Conservation (phyloP, 1,140 invertebrate genomes). For the Platyscapa corneri region DNA sequence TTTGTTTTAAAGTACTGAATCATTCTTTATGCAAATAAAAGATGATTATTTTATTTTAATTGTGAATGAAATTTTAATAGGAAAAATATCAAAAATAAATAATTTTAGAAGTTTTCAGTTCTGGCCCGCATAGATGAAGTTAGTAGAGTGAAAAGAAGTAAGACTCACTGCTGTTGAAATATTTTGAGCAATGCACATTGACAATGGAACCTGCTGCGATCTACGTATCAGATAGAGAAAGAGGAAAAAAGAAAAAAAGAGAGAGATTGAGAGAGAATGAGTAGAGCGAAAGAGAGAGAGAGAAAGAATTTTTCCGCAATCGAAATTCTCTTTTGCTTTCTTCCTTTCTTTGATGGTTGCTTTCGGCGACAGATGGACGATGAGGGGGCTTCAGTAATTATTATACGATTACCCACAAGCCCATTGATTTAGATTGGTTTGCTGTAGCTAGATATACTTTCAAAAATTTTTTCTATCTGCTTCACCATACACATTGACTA, state of each 20-base stretch:
- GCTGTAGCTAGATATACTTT: not conserved
- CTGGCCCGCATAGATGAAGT: not conserved
- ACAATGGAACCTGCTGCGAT: constrained; percentile 72
- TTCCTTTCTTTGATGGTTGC: constrained; percentile 10
- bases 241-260: constrained; percentile 60
- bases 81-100: not conserved
- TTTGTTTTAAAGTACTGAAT: too few species aligned
- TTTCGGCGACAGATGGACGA: constrained; percentile 69
- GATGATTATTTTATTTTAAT: too few species aligned
- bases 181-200: constrained; percentile 54
- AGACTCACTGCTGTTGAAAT: not conserved
- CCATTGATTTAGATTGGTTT: constrained; percentile 74
- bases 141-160: not conserved
- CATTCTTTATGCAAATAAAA: too few species aligned
- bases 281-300: constrained; percentile 53
- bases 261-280: constrained; percentile 48
- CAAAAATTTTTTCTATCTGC: constrained; percentile 4
- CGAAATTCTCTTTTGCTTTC: not conserved
- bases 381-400: constrained; percentile 72
- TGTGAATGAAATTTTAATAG: too few species aligned
- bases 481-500: constrained; percentile 20
- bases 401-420: constrained; percentile 75
- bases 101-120: not conserved
- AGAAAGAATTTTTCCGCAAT: not conserved
- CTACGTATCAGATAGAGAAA: constrained; percentile 35